Evolutionary conservation across 2,888 invertebrate species (phyloP).

Genomic region (Branchellion lobata): DNA sequence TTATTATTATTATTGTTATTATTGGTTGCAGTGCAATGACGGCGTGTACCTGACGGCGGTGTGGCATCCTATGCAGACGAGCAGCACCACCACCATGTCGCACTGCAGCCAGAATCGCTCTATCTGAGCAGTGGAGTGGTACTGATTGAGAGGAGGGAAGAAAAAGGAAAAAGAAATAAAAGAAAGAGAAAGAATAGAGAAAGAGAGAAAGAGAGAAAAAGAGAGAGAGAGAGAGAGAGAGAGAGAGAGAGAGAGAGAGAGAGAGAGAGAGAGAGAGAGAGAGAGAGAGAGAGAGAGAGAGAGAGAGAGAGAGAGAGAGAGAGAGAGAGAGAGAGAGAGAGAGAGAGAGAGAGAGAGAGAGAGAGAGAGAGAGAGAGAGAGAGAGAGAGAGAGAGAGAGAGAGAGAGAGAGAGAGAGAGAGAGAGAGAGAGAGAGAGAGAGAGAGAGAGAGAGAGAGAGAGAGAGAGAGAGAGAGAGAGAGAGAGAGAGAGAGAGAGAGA

Average conservation of each 20-base stretch:
- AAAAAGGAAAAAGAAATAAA: background rate
- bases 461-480: background rate
- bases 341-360: background rate
- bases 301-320: background rate
- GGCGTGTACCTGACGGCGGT: background rate
- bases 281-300: conserved; percentile 16
- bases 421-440: background rate
- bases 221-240: no score
- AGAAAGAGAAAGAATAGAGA: background rate
- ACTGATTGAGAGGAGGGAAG: background rate
- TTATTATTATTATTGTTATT: no score
- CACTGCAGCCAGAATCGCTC: background rate
- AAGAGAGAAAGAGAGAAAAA: background rate
- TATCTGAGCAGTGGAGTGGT: no score
- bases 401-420: conserved; percentile 1
- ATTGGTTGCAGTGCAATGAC: no score
- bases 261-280: conserved; percentile 33
- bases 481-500: background rate
- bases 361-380: background rate
- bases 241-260: conserved; percentile 31
- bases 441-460: conserved; percentile 3
- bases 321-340: background rate
- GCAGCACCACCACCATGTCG: background rate
- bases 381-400: background rate
- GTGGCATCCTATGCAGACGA: background rate